Percentiles rank a stretch among this genome's conserved stretches.
Evolutionary conservation across 2,888 invertebrate genomes (phyloP).

Genomic region (Caenorhabditis sp.): DNA sequence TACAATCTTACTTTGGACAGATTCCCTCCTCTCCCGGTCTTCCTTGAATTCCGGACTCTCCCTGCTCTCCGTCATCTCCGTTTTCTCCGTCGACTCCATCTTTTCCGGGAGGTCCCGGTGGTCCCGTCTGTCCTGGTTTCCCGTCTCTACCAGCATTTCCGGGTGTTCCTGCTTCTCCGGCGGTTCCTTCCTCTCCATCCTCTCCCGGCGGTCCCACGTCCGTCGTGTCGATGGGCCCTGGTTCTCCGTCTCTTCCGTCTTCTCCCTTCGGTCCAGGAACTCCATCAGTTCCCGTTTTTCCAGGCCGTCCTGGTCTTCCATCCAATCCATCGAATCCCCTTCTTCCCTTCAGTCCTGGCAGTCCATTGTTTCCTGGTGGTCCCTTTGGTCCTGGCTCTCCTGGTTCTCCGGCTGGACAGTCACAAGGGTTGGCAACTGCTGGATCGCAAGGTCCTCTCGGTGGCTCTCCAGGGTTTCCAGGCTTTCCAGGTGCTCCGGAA

Average conservation of each 20-base stretch:
- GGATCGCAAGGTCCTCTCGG: slow-evolving; percentile 46
- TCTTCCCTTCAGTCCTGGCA: slow-evolving; percentile 55
- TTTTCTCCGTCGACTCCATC: slow-evolving; percentile 56
- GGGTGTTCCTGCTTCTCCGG: slow-evolving; percentile 62
- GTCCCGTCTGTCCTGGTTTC: slow-evolving; percentile 58
- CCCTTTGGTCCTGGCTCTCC: slow-evolving; percentile 61
- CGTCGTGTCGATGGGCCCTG: slow-evolving; percentile 31
- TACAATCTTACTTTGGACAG: slow-evolving; percentile 57
- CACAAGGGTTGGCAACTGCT: slow-evolving; percentile 37
- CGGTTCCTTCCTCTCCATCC: slow-evolving; percentile 49
- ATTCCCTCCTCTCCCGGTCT: slow-evolving; percentile 63
- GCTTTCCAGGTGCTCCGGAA: slow-evolving; percentile 54
- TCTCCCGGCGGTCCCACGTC: slow-evolving; percentile 57
- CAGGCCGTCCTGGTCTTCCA: slow-evolving; percentile 64
- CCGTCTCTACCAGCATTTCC: slow-evolving; percentile 59
- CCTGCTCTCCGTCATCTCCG: slow-evolving; percentile 53
- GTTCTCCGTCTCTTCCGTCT: slow-evolving; percentile 52
- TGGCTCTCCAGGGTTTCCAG: slow-evolving; percentile 53
- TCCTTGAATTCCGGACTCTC: slow-evolving; percentile 60
- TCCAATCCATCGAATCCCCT: slow-evolving; percentile 57
- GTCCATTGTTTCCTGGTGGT: slow-evolving; percentile 59
- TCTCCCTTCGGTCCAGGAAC: slow-evolving; percentile 44
- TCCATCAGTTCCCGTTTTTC: slow-evolving; percentile 56
- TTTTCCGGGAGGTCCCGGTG: slow-evolving; percentile 59
- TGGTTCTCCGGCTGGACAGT: slow-evolving; percentile 61